These are phyloP conservation scores for Orthonevra nobilis DNA, from an alignment of 2,888 invertebrate species.

Conservation along the genomic window DNA sequence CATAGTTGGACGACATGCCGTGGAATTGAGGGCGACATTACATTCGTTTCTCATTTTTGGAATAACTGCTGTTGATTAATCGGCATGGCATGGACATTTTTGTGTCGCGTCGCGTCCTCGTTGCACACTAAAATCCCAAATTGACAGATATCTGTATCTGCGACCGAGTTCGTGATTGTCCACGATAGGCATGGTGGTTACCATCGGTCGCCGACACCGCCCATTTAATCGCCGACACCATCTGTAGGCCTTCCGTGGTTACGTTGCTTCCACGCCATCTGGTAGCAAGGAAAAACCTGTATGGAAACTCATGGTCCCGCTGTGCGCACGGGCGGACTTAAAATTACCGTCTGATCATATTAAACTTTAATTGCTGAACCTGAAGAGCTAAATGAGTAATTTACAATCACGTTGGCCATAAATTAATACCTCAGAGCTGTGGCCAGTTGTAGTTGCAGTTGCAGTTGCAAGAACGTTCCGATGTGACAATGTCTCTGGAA, in stretches of 20 bases:
- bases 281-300: constrained; percentile 7
- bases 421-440: constrained; percentile 52
- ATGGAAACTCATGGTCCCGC: constrained; percentile 29
- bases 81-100: constrained; percentile 32
- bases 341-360: constrained; percentile 65
- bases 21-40: constrained; percentile 57
- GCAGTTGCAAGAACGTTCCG: background rate
- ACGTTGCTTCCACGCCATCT: constrained; percentile 10
- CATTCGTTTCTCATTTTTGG: constrained; percentile 57
- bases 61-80: constrained; percentile 51
- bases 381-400: constrained; percentile 64
- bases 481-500: constrained; percentile 53
- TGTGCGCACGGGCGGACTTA: constrained; percentile 48
- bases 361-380: constrained; percentile 66
- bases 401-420: constrained; percentile 61
- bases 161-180: constrained; percentile 44
- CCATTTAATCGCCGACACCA: constrained; percentile 43
- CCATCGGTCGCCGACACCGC: constrained; percentile 19
- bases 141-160: constrained; percentile 9
- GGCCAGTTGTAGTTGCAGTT: background rate
- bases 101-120: constrained; percentile 20
- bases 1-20: constrained; percentile 50
- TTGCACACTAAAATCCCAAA: constrained; percentile 9
- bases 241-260: constrained; percentile 37
- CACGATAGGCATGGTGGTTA: constrained; percentile 28